Conservation (phyloP, 2,888 invertebrate species). For the Pollenia labialis region DNA sequence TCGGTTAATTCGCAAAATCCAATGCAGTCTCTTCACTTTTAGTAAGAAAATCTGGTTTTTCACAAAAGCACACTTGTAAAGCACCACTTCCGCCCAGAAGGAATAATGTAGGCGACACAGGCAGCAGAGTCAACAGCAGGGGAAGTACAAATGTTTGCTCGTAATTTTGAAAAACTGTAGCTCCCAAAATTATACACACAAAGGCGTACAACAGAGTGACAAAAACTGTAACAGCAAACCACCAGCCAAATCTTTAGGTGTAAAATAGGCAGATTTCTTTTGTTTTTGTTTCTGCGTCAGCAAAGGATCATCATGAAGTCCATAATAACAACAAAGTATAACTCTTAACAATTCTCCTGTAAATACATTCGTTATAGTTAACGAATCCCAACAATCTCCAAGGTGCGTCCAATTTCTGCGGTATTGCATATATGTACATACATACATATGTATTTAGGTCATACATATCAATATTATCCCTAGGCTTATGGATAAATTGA, state of each 20-base stretch:
- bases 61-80: constrained; percentile 83
- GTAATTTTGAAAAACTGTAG: constrained; percentile 83
- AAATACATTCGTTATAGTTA: constrained; percentile 82
- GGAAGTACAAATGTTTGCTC: constrained; percentile 83
- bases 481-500: constrained; percentile 82
- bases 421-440: constrained; percentile 82
- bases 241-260: constrained; percentile 79
- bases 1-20: no score
- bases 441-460: no score
- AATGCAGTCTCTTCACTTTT: constrained; percentile 82
- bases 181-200: constrained; percentile 83
- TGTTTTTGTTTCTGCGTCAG: constrained; percentile 81
- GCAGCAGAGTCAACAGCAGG: constrained; percentile 81
- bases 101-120: constrained; percentile 83
- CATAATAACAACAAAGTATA: constrained; percentile 80
- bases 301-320: constrained; percentile 78
- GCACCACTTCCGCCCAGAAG: constrained; percentile 83
- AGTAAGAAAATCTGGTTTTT: constrained; percentile 82
- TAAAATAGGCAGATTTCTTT: constrained; percentile 80
- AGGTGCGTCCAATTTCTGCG: constrained; percentile 81
- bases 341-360: constrained; percentile 82
- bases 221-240: constrained; percentile 81
- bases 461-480: constrained; percentile 82
- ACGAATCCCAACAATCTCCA: constrained; percentile 82
- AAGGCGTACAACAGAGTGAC: constrained; percentile 81